These are phyloP conservation scores for Trileptium ribeirensis DNA, from an alignment of 2,888 invertebrate genomes.

Conservation along the genomic window DNA sequence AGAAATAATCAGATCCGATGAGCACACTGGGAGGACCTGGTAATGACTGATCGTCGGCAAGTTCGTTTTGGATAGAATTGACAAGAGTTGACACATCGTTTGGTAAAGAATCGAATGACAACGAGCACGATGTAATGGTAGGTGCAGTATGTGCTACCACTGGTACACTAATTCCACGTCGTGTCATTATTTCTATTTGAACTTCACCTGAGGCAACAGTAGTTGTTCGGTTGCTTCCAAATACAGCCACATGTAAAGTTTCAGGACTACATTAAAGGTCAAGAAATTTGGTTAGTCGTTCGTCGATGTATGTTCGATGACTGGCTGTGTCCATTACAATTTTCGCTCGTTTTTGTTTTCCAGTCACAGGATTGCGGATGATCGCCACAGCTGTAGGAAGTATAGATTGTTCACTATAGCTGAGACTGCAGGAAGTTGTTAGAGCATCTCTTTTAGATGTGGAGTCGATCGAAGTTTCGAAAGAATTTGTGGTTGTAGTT, in stretches of 20 bases:
- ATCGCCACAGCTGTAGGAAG: background rate
- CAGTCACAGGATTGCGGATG: background rate
- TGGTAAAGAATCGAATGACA: background rate
- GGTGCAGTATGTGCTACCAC: background rate
- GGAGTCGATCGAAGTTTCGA: background rate
- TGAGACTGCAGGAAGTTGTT: background rate
- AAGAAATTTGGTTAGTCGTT: background rate
- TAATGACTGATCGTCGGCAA: background rate
- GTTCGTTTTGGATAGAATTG: background rate
- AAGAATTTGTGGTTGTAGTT: background rate
- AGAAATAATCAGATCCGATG: slow-evolving; percentile 7
- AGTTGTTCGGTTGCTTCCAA: background rate
- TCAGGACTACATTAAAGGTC: background rate
- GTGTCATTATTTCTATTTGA: background rate
- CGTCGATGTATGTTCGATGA: background rate
- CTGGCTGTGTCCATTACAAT: background rate
- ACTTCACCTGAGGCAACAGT: background rate
- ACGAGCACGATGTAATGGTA: background rate
- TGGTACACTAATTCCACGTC: background rate
- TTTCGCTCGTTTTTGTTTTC: background rate
- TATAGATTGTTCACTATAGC: background rate
- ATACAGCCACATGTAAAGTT: background rate
- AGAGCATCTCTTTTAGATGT: background rate
- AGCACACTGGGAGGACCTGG: background rate
- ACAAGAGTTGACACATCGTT: background rate